Evolutionary conservation across 2,113 vertebrate genomes (phyloP).

Genomic region (Gambusia holbrooki): DNA sequence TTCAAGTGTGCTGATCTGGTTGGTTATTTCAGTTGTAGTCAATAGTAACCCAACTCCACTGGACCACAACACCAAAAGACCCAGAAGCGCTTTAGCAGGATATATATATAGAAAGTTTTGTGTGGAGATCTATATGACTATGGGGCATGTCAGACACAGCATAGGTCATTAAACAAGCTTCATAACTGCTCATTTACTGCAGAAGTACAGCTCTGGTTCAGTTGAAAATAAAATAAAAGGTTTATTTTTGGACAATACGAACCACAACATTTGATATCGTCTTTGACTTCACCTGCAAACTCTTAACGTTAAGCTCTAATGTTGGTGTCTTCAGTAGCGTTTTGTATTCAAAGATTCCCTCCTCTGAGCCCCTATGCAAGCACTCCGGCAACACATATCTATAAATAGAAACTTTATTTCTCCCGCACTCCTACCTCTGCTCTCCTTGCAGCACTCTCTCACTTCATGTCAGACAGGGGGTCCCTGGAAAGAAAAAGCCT

Average conservation of each 20-base stretch:
- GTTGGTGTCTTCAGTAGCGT: background rate
- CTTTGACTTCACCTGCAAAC: background rate
- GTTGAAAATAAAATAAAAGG: constrained; percentile 13
- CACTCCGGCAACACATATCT: constrained; percentile 69
- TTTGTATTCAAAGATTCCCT: constrained; percentile 20
- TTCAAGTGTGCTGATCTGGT: constrained; percentile 24
- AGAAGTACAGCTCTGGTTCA: constrained; percentile 27
- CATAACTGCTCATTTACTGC: constrained; percentile 41
- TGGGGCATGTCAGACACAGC: constrained; percentile 41
- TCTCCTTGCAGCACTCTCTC: constrained; percentile 49
- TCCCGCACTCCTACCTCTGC: constrained; percentile 58
- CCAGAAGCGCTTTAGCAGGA: constrained; percentile 44
- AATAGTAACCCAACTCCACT: constrained; percentile 55
- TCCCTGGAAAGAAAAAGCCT: constrained; percentile 69
- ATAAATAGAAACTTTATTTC: constrained; percentile 78
- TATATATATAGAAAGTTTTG: constrained; percentile 66
- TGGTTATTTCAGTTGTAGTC: constrained; percentile 51
- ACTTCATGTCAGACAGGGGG: constrained; percentile 69
- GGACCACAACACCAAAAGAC: constrained; percentile 36
- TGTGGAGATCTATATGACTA: constrained; percentile 67
- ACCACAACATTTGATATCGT: background rate
- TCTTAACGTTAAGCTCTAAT: accelerated
- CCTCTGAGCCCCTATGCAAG: constrained; percentile 48
- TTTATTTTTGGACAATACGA: background rate
- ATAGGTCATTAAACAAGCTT: constrained; percentile 48